These are phyloP conservation scores for Rhyacichthys aspro DNA, from an alignment of 2,797 vertebrate genomes.

Conservation along the genomic window DNA sequence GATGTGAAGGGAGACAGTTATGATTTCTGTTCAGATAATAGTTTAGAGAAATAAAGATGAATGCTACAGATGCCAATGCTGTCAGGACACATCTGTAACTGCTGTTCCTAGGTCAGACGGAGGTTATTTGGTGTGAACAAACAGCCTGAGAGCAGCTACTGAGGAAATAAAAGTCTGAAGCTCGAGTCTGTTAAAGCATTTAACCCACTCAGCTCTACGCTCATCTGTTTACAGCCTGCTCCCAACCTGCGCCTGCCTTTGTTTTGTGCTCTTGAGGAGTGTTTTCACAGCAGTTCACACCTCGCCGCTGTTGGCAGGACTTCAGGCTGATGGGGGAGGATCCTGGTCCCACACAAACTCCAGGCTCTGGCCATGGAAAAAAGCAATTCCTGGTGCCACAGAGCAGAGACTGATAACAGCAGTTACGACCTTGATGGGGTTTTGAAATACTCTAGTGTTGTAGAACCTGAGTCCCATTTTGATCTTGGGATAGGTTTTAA, in stretches of 20 bases:
- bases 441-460: too few species aligned
- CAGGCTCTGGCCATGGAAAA: neutral
- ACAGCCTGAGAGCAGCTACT: neutral
- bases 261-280: slow-evolving; percentile 12
- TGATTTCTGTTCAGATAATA: neutral
- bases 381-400: slow-evolving; percentile 2
- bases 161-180: slow-evolving; percentile 12
- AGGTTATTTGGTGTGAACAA: slow-evolving; percentile 6
- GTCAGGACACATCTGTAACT: slow-evolving; percentile 13
- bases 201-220: neutral
- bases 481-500: too few species aligned
- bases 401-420: slow-evolving; percentile 6
- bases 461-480: too few species aligned
- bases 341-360: slow-evolving; percentile 16
- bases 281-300: slow-evolving; percentile 35
- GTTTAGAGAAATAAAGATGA: neutral
- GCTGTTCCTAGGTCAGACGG: neutral
- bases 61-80: slow-evolving; percentile 3
- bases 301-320: slow-evolving; percentile 4
- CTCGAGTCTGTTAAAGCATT: neutral
- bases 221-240: neutral
- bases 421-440: slow-evolving; percentile 25
- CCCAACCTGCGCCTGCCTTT: slow-evolving; percentile 3
- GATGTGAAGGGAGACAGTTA: neutral
- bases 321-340: neutral